These are phyloP conservation scores for Kryphioiulus occultus DNA, from an alignment of 2,888 invertebrate species.

Conservation along the genomic window DNA sequence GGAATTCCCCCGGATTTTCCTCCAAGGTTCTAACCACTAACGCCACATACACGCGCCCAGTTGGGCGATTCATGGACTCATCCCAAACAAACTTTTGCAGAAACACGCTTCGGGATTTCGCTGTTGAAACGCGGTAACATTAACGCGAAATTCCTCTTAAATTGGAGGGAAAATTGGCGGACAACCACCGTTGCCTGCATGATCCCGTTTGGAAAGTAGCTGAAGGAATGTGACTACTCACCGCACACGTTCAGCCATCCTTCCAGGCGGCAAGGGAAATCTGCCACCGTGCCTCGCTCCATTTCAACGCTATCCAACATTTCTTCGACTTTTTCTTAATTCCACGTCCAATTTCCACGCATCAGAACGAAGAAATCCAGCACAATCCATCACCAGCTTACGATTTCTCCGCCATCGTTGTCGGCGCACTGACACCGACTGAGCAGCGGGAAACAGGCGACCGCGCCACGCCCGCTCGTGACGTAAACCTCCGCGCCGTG, in stretches of 20 bases:
- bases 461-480: not conserved
- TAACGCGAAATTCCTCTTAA: not conserved
- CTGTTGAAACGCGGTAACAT: not conserved
- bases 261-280: conserved; percentile 69
- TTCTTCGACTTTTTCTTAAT: conserved; percentile 29
- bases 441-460: not conserved
- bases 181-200: not conserved
- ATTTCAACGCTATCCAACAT: conserved; percentile 45
- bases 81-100: not conserved
- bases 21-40: not conserved
- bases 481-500: not conserved
- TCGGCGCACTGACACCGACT: not conserved
- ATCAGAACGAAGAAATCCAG: not conserved
- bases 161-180: not conserved
- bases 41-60: not conserved
- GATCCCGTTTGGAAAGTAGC: not conserved
- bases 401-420: conserved; percentile 41
- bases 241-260: conserved; percentile 70
- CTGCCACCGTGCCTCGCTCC: conserved; percentile 54
- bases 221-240: conserved; percentile 60
- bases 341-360: conserved; percentile 20
- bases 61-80: not conserved
- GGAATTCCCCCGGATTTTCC: not conserved
- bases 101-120: not conserved
- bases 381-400: conserved; percentile 26